Conservation (phyloP, 2,797 vertebrate species). For the Dicrostonyx torquatus region DNA sequence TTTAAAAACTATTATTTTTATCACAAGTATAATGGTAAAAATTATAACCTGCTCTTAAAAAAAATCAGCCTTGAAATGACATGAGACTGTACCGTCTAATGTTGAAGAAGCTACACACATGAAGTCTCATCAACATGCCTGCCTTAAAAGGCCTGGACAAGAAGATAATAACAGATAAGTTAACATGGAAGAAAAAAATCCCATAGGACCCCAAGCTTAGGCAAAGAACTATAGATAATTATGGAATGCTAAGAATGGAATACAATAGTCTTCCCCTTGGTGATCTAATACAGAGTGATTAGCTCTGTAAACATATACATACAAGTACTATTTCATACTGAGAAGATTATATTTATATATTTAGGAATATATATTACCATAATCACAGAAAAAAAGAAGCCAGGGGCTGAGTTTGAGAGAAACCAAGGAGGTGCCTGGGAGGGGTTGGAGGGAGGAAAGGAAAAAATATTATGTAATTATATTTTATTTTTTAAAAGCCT, state of each 20-base stretch:
- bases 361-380: background rate
- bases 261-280: background rate
- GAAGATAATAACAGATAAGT: background rate
- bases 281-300: background rate
- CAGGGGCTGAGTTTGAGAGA: background rate
- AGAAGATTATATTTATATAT: background rate
- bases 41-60: slow-evolving; percentile 1
- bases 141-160: background rate
- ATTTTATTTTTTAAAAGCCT: slow-evolving; percentile 17
- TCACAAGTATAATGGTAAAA: slow-evolving; percentile 29
- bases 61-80: background rate
- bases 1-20: slow-evolving; percentile 8
- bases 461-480: background rate
- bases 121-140: background rate
- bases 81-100: background rate
- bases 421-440: background rate
- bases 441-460: no score
- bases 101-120: background rate
- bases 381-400: background rate
- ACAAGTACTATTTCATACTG: background rate
- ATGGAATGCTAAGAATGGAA: background rate
- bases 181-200: background rate
- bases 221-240: background rate
- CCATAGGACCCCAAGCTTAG: background rate
- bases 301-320: no score